These are phyloP conservation scores for Hippocampus kuda DNA, from an alignment of 2,797 vertebrate genomes.

Conservation along the genomic window DNA sequence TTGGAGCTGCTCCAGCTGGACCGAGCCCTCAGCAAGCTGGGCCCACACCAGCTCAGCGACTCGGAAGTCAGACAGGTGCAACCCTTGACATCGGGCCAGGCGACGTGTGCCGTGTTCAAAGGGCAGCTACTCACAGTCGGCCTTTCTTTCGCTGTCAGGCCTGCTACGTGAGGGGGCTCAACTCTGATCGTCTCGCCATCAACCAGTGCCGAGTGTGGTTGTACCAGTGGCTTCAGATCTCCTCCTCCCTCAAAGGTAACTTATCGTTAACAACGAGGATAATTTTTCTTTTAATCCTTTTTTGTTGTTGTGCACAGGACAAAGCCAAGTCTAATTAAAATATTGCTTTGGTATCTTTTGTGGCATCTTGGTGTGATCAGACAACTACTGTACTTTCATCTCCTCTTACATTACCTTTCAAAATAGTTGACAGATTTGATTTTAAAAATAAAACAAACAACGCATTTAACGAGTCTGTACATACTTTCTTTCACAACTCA, in stretches of 20 bases:
- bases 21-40: conserved; percentile 71
- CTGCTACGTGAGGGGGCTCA: conserved; percentile 82
- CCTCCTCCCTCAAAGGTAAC: conserved; percentile 75
- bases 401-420: no score
- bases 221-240: conserved; percentile 79
- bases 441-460: no score
- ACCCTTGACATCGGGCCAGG: not conserved
- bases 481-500: no score
- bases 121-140: not conserved
- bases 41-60: conserved; percentile 69
- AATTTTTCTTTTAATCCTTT: no score
- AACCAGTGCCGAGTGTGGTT: conserved; percentile 77
- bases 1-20: conserved; percentile 80
- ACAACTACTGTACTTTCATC: no score
- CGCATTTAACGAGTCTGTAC: no score
- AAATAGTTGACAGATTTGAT: no score
- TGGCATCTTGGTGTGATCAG: no score
- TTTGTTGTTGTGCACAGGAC: no score
- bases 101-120: not conserved
- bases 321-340: no score
- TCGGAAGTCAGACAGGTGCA: conserved; percentile 77
- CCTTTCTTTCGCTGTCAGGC: conserved; percentile 63
- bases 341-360: no score
- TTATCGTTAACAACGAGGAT: not conserved
- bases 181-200: conserved; percentile 54